Evolutionary conservation across 2,113 vertebrate genomes (phyloP), one percentile per base, ranked within the genome.

Genomic region (Desmodus rotundus): DNA sequence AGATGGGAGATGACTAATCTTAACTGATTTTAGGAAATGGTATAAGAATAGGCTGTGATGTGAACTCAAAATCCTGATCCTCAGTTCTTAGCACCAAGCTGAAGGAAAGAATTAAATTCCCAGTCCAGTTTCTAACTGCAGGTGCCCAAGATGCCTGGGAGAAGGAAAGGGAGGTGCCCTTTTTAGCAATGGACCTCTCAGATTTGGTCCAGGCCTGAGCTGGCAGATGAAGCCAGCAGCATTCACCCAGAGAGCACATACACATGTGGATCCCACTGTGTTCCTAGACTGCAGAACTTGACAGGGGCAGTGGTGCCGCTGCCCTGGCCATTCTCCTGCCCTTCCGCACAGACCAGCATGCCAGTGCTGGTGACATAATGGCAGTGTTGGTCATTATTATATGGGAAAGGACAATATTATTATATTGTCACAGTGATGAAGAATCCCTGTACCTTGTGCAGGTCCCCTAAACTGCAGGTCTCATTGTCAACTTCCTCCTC

Each of bases 251-350:
- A 12, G 7, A 76, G 22, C 28, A 6, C 0, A 13, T 4, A 10
- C 1, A 4, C 16, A 17, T 3, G 4, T 4, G 16, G 76, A 38
- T 11, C 14, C 8, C 1, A 0, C 22, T 2, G 26, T 76, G 26
- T 4, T 14, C 45, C 43, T 1, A 19, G 74, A 31, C 24, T 4
- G 8, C 28, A 58, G 74, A 8, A 1, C 41, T 68, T 15, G 43
- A 47, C 54, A 83, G 88, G 28, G 8, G 12, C 43, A 1, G 4
- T 2, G 24, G 45, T 38, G 4, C 45, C 2, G 11, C 68, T 12
- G 7, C 33, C 38, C 2, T 5, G 47, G 41, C 47, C 31, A 3
- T 4, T 19, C 36, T 54, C 31, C 13, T 7, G 19, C 43, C 47
- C 16, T 52, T 7, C 43, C 43, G 17, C n/a, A 13, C 38, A 12